Evolutionary conservation across 2,797 vertebrate genomes (phyloP).

Genomic region (Sebastiscus albofasciatus): DNA sequence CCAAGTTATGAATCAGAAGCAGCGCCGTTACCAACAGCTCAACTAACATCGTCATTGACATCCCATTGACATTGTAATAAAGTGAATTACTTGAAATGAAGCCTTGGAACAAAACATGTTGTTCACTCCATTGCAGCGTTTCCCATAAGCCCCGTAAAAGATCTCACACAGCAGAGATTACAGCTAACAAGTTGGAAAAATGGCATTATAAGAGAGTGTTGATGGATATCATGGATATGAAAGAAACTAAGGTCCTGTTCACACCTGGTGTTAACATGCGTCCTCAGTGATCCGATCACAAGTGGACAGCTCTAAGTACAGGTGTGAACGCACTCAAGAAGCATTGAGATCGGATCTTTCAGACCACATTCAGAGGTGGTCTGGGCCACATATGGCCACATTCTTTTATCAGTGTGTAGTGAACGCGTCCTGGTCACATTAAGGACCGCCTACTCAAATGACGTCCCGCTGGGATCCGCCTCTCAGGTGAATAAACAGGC

Average conservation of each 20-base stretch:
- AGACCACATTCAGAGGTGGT: too few relatives aligned
- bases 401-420: too few relatives aligned
- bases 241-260: background rate
- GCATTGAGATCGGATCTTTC: too few relatives aligned
- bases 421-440: too few relatives aligned
- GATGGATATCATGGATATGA: background rate
- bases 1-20: background rate
- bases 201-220: background rate
- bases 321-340: too few relatives aligned
- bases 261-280: too few relatives aligned
- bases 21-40: background rate
- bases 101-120: background rate
- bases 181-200: background rate
- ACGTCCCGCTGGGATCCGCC: too few relatives aligned
- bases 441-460: too few relatives aligned
- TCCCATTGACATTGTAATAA: background rate
- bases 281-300: too few relatives aligned
- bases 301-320: too few relatives aligned
- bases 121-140: background rate
- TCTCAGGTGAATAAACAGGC: too few relatives aligned
- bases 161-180: background rate
- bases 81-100: background rate
- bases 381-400: too few relatives aligned
- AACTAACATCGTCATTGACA: background rate
- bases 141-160: background rate